These are phyloP conservation scores for Ferrisia virgata DNA, from an alignment of 2,888 invertebrate genomes.

Conservation along the genomic window DNA sequence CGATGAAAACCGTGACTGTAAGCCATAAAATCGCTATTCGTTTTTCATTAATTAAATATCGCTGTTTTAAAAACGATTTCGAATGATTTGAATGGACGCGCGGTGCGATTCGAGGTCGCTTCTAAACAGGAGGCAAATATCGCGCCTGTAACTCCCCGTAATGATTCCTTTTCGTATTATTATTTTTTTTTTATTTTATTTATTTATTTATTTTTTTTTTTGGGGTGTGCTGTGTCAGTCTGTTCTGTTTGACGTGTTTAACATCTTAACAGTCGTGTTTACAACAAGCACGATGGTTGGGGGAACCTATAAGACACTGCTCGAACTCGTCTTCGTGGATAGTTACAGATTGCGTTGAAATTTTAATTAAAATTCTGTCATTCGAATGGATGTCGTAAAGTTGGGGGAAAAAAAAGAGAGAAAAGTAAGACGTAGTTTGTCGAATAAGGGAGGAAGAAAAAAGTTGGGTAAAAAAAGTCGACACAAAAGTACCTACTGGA, in stretches of 20 bases:
- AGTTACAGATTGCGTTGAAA: background rate
- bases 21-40: background rate
- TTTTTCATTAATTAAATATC: slow-evolving; percentile 8
- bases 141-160: too few relatives aligned
- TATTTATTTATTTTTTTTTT: too few relatives aligned
- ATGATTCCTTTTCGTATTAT: background rate
- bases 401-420: background rate
- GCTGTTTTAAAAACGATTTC: background rate
- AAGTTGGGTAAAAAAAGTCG: background rate
- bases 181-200: background rate
- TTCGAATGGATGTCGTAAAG: background rate
- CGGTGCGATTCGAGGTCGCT: background rate
- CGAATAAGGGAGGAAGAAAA: background rate
- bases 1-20: background rate
- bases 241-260: background rate
- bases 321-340: background rate
- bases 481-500: background rate
- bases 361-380: slow-evolving; percentile 12
- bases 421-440: background rate
- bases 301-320: background rate
- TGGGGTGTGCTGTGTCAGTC: background rate
- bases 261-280: background rate
- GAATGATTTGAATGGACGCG: background rate
- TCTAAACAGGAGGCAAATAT: background rate
- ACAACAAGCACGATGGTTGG: background rate